Conservation (phyloP, 2,113 vertebrate species). For the Oryzias javanicus region DNA sequence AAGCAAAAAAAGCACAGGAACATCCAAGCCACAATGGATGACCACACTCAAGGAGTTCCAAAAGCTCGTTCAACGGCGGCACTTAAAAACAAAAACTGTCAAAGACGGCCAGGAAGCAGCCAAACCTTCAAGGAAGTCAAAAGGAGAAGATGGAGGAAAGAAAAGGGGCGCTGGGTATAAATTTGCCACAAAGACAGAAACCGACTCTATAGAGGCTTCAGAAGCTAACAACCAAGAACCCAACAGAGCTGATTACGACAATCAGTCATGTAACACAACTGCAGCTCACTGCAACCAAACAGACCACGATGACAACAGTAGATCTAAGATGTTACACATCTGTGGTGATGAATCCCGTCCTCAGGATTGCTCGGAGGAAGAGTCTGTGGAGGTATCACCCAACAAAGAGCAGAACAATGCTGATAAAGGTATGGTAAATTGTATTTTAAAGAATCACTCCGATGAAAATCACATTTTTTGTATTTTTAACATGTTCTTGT, state of each 20-base stretch:
- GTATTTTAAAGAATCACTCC: too few species aligned
- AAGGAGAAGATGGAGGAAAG: background rate
- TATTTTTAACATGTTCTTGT: too few species aligned
- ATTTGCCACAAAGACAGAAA: background rate
- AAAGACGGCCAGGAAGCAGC: background rate
- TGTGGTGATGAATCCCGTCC: too few species aligned
- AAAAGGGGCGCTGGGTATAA: background rate
- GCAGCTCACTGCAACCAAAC: background rate
- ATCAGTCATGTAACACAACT: background rate
- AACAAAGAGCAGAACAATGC: background rate
- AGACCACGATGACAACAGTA: background rate
- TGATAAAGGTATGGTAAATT: conserved; percentile 34
- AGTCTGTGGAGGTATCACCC: background rate
- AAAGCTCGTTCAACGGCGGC: conserved; percentile 24
- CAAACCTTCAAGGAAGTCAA: background rate
- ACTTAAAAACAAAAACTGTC: conserved; percentile 13
- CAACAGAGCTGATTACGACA: conserved; percentile 5
- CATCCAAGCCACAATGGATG: background rate
- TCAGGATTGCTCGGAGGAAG: background rate
- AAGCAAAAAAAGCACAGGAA: background rate
- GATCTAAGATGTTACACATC: background rate
- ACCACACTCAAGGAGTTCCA: conserved; percentile 36
- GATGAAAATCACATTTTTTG: too few species aligned
- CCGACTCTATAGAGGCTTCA: background rate
- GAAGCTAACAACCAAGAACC: background rate